Evolutionary conservation across 2,113 vertebrate genomes (phyloP).

Genomic region (Trematomus loennbergii): DNA sequence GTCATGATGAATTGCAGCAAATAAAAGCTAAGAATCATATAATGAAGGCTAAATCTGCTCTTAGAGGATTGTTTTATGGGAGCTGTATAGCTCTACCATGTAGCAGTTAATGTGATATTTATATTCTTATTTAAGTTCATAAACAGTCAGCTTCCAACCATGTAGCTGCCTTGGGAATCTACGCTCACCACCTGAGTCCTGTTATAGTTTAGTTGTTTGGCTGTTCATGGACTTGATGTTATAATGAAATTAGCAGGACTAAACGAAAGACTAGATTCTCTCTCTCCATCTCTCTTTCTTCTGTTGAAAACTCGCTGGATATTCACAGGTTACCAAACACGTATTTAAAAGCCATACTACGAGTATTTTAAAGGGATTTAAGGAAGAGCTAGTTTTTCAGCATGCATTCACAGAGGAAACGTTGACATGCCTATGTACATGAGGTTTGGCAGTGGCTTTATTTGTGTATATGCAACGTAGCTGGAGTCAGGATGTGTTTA

Average conservation of each 20-base stretch:
- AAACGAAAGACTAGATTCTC: neutral
- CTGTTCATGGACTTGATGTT: constrained; percentile 14
- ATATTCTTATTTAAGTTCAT: neutral
- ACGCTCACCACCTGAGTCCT: constrained; percentile 26
- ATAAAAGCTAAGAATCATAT: neutral
- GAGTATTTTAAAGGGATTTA: constrained; percentile 18
- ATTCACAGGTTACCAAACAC: constrained; percentile 13
- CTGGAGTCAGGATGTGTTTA: neutral
- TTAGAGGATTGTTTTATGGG: neutral
- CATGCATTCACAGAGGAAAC: neutral
- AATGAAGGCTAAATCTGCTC: neutral
- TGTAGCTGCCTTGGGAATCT: constrained; percentile 16
- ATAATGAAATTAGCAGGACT: neutral
- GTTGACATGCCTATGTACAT: constrained; percentile 2
- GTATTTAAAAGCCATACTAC: neutral
- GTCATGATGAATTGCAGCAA: neutral
- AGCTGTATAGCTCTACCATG: neutral
- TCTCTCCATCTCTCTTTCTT: neutral
- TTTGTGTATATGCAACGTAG: neutral
- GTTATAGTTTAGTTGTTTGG: neutral
- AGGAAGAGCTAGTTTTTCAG: neutral
- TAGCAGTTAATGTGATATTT: constrained; percentile 1
- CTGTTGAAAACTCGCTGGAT: neutral
- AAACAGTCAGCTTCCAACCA: neutral
- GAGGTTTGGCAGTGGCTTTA: neutral